Base-by-base conservation (phyloP, 2,113 vertebrate genomes). In the Paratilapia polleni region DNA sequence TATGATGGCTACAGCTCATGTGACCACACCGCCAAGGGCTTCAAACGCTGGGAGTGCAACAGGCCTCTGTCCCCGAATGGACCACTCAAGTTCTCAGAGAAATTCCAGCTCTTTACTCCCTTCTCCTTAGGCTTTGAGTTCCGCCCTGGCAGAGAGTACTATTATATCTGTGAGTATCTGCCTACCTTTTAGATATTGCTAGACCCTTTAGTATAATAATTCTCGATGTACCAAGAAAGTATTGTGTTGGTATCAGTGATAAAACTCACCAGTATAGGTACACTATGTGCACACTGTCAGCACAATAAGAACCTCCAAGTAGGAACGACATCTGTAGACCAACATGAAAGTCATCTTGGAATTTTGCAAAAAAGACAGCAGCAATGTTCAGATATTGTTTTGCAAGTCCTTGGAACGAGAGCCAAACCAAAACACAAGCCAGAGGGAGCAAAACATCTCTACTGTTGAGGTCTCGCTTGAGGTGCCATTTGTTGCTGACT, bases 41-140 rank as follows among this genome's bases (percentile, higher is more conserved):
- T 99, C 96, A 99, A 99, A 89, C 97, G 98, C 91, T 99, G 98
- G 98, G 98, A 99, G 93, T 99, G 98, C 94, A 99, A 99, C 96
- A 94, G 98, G 59, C 98, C 98, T 0, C 96, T 97, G 92, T 97
- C 98, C 5, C 97, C 97, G 0, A 99, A 98, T 8, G 98, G 98
- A 90, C 98, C 98, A 0, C 96, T 99, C 86, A 99, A 99, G 96
- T 99, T 99, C 95, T 99, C 98, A 0, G 98, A 99, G 94, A 99
- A 99, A 94, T 99, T 99, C 95, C 98, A 99, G 93, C 98, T 99
- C 92, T 99, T 99, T 93, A 99, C 98, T 0, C 98, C 98, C 11
- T 99, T 99, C 95, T 99, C 98, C 0, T 95, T 99, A 88, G 98
- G 98, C 93, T 99, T 99, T 88, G 98, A 99, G 92, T 99, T 99